Evolutionary conservation across 2,113 vertebrate species (phyloP), one percentile per base, ranked within the genome.

Genomic region (Ailurus styani): DNA sequence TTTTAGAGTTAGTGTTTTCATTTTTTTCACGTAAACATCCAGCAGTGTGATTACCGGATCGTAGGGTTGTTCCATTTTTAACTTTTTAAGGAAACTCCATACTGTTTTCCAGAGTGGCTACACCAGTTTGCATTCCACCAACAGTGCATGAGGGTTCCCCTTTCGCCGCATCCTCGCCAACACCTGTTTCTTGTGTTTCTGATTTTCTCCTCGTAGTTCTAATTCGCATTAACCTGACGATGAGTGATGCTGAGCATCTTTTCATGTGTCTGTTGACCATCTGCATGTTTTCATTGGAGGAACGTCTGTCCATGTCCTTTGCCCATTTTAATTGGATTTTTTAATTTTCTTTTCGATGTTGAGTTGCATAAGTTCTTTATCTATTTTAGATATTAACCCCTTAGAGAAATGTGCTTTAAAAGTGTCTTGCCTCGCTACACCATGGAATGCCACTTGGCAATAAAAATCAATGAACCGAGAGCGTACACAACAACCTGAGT

Each of bases 341-440:
- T 45, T 27, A 17, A n/a, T n/a, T n/a, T 73, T 27, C 29, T 31
- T 17, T 47, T 47, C 12, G 72, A 14, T 47, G 42, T 75, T 15
- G 72, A 47, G 27, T 29, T 47, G 72, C 72, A 75, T 31, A 75
- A 0, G 4, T 45, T 47, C 72, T 47, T 47, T 47, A 47, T 75
- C 29, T 47, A 75, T 47, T 75, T 75, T 75, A 29, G 72, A 31
- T 17, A 75, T 47, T 17, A 75, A 31, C 14, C 12, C 42, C 72
- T 75, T 47, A 47, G 42, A 75, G 27, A 29, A 75, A 47, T 29
- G 40, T 8, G 40, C 45, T 45, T 45, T 29, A 18, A 40, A 27
- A 54, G 40, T 1, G 0, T 1, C 54, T 27, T 34, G 23, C 11
- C 29, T 0, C 2, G 6, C 17, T 6, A 0, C 0, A 1, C 12